A percentile compares a stretch with the other conserved stretches of the same genome.
These are phyloP conservation scores for Cuculus canorus DNA, from an alignment of 2,797 vertebrate genomes.

Conservation along the genomic window DNA sequence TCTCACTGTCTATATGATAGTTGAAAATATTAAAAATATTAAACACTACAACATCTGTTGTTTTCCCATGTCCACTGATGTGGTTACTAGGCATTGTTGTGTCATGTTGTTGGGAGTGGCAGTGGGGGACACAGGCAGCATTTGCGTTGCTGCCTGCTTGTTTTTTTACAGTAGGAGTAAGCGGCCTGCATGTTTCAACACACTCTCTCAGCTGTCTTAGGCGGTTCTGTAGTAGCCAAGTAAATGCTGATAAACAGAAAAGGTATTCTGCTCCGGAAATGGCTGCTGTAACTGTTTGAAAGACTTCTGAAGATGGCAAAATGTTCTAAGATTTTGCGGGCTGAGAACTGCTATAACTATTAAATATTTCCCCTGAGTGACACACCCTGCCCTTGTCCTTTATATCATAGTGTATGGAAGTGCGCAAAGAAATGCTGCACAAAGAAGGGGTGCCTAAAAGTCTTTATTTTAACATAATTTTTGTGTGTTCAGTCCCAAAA, in stretches of 20 bases:
- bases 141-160: background rate
- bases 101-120: no score
- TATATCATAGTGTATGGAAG: background rate
- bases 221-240: background rate
- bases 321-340: background rate
- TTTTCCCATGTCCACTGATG: no score
- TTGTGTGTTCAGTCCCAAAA: background rate
- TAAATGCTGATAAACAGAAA: background rate
- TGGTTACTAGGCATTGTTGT: no score
- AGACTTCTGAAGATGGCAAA: background rate
- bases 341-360: background rate
- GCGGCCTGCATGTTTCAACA: background rate
- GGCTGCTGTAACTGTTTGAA: background rate
- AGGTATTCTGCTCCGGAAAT: background rate
- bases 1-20: no score
- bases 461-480: slow-evolving; percentile 10
- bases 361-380: background rate
- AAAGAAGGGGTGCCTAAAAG: background rate
- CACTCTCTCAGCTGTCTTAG: background rate
- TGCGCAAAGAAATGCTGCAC: background rate
- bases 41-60: no score
- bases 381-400: background rate
- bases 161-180: background rate
- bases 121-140: no score
- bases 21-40: no score